A percentile compares a stretch with the other conserved stretches of the same genome.
Evolutionary conservation across 1,140 invertebrate genomes (phyloP).

Genomic region (Drosophila mojavensis): DNA sequence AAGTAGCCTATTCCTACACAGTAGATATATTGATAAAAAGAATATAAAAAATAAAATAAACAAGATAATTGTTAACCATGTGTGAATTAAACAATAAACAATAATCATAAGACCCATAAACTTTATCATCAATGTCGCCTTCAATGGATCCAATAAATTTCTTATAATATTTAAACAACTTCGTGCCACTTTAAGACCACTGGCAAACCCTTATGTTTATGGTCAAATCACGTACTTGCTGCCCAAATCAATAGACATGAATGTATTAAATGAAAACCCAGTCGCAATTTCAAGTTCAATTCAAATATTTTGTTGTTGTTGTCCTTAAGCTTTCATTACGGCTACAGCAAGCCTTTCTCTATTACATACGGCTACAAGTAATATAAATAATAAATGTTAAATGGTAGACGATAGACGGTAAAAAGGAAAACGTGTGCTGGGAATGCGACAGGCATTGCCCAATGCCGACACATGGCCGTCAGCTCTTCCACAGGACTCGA

Average conservation of each 20-base stretch:
- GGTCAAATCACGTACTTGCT: conserved; percentile 12
- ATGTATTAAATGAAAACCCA: not conserved
- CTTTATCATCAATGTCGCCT: not conserved
- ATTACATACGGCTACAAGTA: conserved; percentile 39
- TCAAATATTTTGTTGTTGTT: conserved; percentile 12
- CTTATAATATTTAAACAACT: not conserved
- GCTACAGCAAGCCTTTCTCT: conserved; percentile 1
- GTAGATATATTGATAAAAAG: too few relatives aligned
- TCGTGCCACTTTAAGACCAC: not conserved
- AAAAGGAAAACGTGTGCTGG: conserved; percentile 40
- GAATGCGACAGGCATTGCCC: conserved; percentile 2
- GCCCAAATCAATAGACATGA: conserved; percentile 53
- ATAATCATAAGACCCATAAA: not conserved
- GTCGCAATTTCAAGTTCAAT: conserved; percentile 45
- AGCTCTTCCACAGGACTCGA: conserved; percentile 48
- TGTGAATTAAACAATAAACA: conserved; percentile 8
- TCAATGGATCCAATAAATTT: not conserved
- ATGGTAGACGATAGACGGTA: conserved; percentile 40
- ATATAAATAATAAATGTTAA: conserved; percentile 67
- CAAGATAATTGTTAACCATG: not conserved
- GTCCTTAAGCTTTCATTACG: conserved; percentile 35
- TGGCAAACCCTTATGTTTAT: not conserved
- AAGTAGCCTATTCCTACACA: too few relatives aligned
- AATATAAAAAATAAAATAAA: too few relatives aligned
- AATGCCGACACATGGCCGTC: conserved; percentile 32